phyloP scores from a whole-genome alignment of 2,888 invertebrate genomes.

The Spodoptera picta region DNA sequence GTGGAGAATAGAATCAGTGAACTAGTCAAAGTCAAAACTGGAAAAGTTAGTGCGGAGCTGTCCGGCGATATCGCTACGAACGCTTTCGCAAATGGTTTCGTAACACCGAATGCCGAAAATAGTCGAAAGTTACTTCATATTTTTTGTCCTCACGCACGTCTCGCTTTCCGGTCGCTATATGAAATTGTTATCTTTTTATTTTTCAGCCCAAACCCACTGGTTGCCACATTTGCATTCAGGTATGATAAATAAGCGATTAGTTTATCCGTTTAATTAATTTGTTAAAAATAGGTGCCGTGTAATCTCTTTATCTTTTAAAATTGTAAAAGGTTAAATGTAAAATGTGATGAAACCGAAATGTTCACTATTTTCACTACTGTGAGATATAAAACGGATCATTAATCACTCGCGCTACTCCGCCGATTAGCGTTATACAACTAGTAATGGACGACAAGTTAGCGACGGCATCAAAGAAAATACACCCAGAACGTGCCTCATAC shows the following conservation, averaged over 20 bases:
- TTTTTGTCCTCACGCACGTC: constrained; percentile 70
- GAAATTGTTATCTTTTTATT: constrained; percentile 15
- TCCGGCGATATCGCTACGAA: constrained; percentile 71
- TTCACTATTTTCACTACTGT: constrained; percentile 10
- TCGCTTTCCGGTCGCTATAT: constrained; percentile 56
- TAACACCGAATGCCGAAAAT: constrained; percentile 78
- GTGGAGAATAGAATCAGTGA: constrained; percentile 19
- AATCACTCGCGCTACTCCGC: constrained; percentile 17
- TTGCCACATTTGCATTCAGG: too few relatives aligned
- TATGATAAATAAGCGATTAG: too few relatives aligned
- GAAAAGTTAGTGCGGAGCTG: constrained; percentile 26
- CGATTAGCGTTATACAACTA: constrained; percentile 12
- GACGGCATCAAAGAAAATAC: constrained; percentile 22
- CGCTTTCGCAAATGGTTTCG: constrained; percentile 83
- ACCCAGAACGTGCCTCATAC: constrained; percentile 41
- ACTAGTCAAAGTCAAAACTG: constrained; percentile 59
- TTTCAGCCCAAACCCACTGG: constrained; percentile 14
- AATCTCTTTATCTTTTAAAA: too few relatives aligned
- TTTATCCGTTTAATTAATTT: too few relatives aligned
- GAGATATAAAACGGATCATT: constrained; percentile 16
- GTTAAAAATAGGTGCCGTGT: too few relatives aligned
- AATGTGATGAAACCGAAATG: constrained; percentile 20
- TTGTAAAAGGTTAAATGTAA: not conserved
- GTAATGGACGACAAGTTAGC: constrained; percentile 18
- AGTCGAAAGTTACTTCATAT: constrained; percentile 79